Base-by-base conservation (phyloP, 92 coral and sea anemone genomes). In the Zoanthus sansibaricus region DNA sequence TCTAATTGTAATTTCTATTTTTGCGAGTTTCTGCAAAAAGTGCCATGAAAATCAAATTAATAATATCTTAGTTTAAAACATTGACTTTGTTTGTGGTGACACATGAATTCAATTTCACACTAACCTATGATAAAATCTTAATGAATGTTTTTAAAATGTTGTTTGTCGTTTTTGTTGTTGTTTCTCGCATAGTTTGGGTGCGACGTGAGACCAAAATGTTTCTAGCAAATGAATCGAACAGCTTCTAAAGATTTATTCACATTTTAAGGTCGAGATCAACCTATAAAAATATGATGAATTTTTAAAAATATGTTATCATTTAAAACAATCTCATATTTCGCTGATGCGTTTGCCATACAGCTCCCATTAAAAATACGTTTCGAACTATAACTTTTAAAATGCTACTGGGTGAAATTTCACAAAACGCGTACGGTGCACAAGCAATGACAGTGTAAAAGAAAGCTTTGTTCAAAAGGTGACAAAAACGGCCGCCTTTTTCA, bases 81-180 rank as follows among this genome's bases (percentile, higher is more conserved):
- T 75, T 6, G 37, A 21, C 44, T 51, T 49, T 21, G 61, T 42
- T 71, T 75, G 64, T 25, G 56, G 79, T 51, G 17, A 20, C 62
- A 51, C 42, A 72, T 72, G 30, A 45, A 75, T 49, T 51, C 79
- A 75, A 30, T 75, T 75, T 75, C 5, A 31, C 79, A 75, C 20
- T 51, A 75, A 45, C 51, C 16, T 15, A 47, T 16, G 79, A 75
- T 75, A 75, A 75, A 20, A 75, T 51, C 62, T 51, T 47, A 74
- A 74, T 45, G 82, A 54, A 21, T 76, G 52, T 73, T 76, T 76
- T 44, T 52, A 47, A 75, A 75, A 49, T 62, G 79, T 75, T 75
- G 79, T 75, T 48, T 31, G 21, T 75, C 48, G 49, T 47, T 44
- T 37, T 76, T 54, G 14, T 76, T 76, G 37, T 30, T 75, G 3